These are phyloP conservation scores for Diorhabda sublineata DNA, from an alignment of 1,140 invertebrate genomes.

Conservation along the genomic window DNA sequence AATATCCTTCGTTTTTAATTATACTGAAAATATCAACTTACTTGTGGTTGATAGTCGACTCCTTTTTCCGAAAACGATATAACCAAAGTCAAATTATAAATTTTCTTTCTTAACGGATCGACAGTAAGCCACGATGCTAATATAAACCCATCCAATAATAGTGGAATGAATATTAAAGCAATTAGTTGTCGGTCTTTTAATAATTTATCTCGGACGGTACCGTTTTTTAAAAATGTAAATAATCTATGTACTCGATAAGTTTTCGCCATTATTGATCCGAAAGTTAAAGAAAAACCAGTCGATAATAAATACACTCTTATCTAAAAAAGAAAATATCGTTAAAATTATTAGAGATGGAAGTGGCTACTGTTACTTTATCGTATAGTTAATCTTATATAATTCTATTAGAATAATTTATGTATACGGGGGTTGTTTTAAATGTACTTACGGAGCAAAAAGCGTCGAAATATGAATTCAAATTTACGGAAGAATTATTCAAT, in stretches of 20 bases:
- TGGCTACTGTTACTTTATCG: no score
- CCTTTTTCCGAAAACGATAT: conserved; percentile 70
- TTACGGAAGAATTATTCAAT: conserved; percentile 74
- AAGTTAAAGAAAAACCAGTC: conserved; percentile 80
- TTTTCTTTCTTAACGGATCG: conserved; percentile 79
- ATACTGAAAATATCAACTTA: conserved; percentile 41
- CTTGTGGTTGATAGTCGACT: conserved; percentile 84
- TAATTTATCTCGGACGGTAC: conserved; percentile 61
- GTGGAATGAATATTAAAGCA: conserved; percentile 69
- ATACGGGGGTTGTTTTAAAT: no score
- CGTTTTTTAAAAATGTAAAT: conserved; percentile 56
- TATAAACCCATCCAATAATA: conserved; percentile 74
- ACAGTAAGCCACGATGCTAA: conserved; percentile 74
- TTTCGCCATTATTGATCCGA: conserved; percentile 88
- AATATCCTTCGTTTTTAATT: no score
- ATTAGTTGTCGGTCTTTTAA: conserved; percentile 82
- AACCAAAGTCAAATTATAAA: conserved; percentile 78
- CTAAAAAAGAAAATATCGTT: conserved; percentile 54
- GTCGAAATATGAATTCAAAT: conserved; percentile 65
- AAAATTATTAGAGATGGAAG: no score
- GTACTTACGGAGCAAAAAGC: conserved; percentile 79
- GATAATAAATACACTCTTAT: conserved; percentile 81
- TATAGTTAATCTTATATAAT: no score
- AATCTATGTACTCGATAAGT: conserved; percentile 84
- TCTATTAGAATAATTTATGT: background rate